Percentiles rank a stretch among this genome's conserved stretches.
These are phyloP conservation scores for Psittacula derbiana DNA, from an alignment of 2,797 vertebrate species.

Conservation along the genomic window DNA sequence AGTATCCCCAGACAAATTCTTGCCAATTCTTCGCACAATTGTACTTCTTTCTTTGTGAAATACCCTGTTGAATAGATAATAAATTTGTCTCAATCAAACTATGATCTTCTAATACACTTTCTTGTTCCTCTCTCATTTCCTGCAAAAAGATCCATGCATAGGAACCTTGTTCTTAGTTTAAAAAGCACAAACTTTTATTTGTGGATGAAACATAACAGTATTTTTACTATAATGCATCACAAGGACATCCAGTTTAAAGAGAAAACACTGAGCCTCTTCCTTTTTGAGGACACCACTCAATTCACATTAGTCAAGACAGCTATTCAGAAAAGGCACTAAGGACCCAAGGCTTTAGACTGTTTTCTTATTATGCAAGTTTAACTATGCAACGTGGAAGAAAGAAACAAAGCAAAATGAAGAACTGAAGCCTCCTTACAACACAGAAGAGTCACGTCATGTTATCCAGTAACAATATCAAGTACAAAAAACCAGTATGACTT, in stretches of 20 bases:
- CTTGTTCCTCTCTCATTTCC: neutral
- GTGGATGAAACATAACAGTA: neutral
- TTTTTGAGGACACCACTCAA: neutral
- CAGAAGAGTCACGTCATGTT: accelerated
- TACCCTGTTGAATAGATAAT: slow-evolving; percentile 12
- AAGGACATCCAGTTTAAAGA: neutral
- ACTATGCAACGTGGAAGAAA: neutral
- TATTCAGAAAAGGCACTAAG: neutral
- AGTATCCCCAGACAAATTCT: neutral
- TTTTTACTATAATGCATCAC: neutral
- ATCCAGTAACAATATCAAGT: neutral
- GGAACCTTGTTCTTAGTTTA: neutral
- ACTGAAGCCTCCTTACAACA: neutral
- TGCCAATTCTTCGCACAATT: neutral
- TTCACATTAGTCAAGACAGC: neutral
- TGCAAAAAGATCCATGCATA: neutral
- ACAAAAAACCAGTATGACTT: accelerated
- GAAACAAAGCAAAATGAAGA: neutral
- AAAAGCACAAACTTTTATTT: neutral
- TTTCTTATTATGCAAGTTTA: neutral
- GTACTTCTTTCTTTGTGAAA: neutral
- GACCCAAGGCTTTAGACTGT: neutral
- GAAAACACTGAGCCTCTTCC: neutral
- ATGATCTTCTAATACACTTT: neutral
- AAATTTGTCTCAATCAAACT: neutral